Evolutionary conservation across 1,140 invertebrate species (phyloP).

Genomic region (Drosophila sproati): DNA sequence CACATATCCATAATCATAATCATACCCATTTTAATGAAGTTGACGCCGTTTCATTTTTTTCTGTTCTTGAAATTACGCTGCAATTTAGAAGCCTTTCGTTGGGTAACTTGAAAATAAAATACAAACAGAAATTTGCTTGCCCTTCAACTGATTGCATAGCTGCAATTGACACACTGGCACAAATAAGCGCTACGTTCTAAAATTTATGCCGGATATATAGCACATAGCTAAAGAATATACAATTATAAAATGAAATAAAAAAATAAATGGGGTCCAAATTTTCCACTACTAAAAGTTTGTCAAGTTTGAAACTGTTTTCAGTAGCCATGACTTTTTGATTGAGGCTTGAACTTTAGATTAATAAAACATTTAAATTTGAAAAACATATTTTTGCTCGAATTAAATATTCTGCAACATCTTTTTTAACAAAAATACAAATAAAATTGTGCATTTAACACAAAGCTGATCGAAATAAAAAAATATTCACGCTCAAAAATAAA

Average conservation of each 20-base stretch:
- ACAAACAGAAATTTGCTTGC: conserved; percentile 24
- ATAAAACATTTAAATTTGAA: too few relatives aligned
- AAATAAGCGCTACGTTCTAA: neutral
- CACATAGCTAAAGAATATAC: too few relatives aligned
- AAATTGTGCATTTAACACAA: too few relatives aligned
- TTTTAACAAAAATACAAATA: too few relatives aligned
- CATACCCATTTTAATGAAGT: conserved; percentile 53
- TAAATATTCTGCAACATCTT: too few relatives aligned
- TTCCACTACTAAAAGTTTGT: neutral
- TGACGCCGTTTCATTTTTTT: conserved; percentile 9
- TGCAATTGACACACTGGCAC: neutral
- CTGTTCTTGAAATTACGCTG: conserved; percentile 45
- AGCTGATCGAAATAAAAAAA: too few relatives aligned
- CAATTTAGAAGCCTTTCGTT: conserved; percentile 65
- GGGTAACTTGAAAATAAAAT: conserved; percentile 20
- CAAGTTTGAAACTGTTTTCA: too few relatives aligned
- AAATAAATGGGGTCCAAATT: neutral
- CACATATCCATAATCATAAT: conserved; percentile 21
- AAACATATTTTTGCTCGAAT: too few relatives aligned
- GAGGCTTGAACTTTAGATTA: too few relatives aligned
- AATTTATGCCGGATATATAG: too few relatives aligned
- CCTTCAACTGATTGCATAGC: conserved; percentile 49
- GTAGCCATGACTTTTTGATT: too few relatives aligned
- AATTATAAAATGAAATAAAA: neutral
- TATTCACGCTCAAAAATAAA: too few relatives aligned